phyloP scores from a whole-genome alignment of 2,113 vertebrate genomes.

The Edolisoma coerulescens region DNA sequence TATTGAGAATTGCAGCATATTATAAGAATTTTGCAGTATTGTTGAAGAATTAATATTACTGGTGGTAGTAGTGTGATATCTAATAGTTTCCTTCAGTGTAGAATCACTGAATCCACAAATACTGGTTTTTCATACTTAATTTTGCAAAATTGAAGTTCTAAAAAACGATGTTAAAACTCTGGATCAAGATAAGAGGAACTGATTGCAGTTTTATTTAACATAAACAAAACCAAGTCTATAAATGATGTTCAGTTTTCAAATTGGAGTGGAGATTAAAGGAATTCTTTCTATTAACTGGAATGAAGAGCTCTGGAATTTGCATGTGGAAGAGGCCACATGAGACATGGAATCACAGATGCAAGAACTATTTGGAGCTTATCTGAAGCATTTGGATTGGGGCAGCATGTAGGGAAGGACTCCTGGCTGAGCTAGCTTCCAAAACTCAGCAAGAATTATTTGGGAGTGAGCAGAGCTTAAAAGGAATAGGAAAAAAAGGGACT shows the following conservation, averaged over 20 bases:
- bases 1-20: not conserved
- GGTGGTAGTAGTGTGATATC: not conserved
- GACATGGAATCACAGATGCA: not conserved
- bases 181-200: not conserved
- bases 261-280: slow-evolving; percentile 18
- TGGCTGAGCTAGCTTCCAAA: not conserved
- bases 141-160: not conserved
- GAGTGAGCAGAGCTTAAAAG: not conserved
- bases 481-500: not conserved
- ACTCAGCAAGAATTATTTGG: not conserved
- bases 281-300: not conserved
- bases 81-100: not conserved
- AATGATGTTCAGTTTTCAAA: not conserved
- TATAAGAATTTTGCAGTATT: not conserved
- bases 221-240: not conserved
- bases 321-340: slow-evolving; percentile 20
- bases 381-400: not conserved
- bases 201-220: not conserved
- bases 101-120: not conserved
- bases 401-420: not conserved
- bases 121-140: not conserved
- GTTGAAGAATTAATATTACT: not conserved
- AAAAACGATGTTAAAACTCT: not conserved
- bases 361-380: slow-evolving; percentile 31
- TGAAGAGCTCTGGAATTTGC: not conserved